These are phyloP conservation scores for Sula dactylatra DNA, from an alignment of 2,113 vertebrate species.

Conservation along the genomic window DNA sequence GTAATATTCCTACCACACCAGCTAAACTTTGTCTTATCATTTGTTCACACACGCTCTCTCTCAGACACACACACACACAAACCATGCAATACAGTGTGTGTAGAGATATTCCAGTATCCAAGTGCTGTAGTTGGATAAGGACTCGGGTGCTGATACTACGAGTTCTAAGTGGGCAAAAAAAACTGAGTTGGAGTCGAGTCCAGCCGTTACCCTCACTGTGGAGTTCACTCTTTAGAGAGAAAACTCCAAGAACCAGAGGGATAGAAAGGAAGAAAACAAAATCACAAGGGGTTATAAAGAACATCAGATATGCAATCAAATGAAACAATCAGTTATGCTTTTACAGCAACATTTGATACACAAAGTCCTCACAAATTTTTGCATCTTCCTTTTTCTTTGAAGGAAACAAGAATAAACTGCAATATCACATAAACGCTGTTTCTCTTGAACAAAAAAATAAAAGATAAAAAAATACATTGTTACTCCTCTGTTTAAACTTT, in stretches of 20 bases:
- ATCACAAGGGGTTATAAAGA: constrained; percentile 3
- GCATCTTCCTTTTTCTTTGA: constrained; percentile 50
- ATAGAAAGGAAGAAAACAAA: not conserved
- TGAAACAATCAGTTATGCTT: constrained; percentile 41
- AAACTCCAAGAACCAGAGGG: not conserved
- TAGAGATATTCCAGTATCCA: not conserved
- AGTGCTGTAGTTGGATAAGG: not conserved
- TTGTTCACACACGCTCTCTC: not conserved
- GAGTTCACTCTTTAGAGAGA: not conserved
- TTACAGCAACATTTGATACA: constrained; percentile 50
- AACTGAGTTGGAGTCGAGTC: not conserved
- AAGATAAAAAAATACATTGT: constrained; percentile 84
- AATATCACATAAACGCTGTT: constrained; percentile 49
- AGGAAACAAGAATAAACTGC: constrained; percentile 62
- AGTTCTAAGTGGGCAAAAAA: not conserved
- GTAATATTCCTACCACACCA: constrained; percentile 34
- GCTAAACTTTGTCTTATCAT: not conserved
- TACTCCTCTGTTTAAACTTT: constrained; percentile 79
- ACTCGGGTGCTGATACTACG: not conserved
- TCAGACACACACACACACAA: not conserved
- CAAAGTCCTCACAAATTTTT: constrained; percentile 56
- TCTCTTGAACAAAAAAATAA: constrained; percentile 76
- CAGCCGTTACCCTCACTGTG: not conserved
- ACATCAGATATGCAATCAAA: constrained; percentile 30
- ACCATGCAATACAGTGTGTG: not conserved